Base-by-base conservation (phyloP, 2,888 invertebrate species). In the Mesopsocus fuscifrons region DNA sequence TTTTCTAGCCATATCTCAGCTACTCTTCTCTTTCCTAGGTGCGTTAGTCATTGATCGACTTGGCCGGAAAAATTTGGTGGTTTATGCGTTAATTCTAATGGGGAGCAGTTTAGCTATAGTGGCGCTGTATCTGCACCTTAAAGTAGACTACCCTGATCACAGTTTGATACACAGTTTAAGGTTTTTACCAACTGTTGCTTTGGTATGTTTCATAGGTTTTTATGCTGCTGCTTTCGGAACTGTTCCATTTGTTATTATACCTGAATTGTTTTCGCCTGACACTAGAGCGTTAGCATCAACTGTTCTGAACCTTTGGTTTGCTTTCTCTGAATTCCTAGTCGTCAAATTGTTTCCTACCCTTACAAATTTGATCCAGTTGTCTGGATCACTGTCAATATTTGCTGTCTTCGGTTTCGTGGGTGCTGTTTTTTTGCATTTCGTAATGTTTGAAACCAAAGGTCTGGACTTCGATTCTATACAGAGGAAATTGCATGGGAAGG, bases 241-340 rank as follows among this genome's bases (percentile, higher is more conserved):
- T 4, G 38, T 38, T 17, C 38, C 38, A 21, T 38, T 38, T 21
- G 38, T 38, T 5, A 17, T 38, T 16, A 38, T 38, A 17, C 38
- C 38, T 13, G 38, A 38, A 38, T 20, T 38, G n/a, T 38, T 38
- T 20, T 3, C 20, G 3, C 38, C 38, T 6, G 38, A 38, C 5
- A 20, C 38, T 16, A 5, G 38, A 5, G 17, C 20, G n/a, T 6
- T 38, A 13, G 38, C 38, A 38, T 17, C 20, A 18, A 20, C 38
- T 6, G 20, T 38, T 3, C 20, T 17, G 8, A 21, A 21, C 9
- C 4, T 21, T 16, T 20, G 15, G 15, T 17, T 38, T 17, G 21
- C 20, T 38, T 5, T 17, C 20, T 15, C 20, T 13, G 38, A 17
- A 20, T 38, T 38, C 21, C n/a, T 38, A 18, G 38, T 38, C 8